These are phyloP conservation scores for human DNA, from an alignment of 2,113 vertebrate genomes.

Conservation along the genomic window DNA sequence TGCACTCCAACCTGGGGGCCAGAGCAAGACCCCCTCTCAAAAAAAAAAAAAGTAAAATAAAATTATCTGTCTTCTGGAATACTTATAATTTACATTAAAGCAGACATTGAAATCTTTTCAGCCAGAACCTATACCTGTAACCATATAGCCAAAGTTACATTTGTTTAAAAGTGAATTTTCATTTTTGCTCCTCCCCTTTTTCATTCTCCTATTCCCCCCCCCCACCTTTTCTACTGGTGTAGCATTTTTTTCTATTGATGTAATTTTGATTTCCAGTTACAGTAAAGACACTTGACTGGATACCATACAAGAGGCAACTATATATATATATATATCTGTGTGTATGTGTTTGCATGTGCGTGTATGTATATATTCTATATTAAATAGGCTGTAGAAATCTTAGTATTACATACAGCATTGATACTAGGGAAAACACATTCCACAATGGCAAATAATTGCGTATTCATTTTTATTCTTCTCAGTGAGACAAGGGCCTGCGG, in stretches of 20 bases:
- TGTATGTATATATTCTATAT: neutral
- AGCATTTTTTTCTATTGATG: neutral
- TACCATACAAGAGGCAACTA: neutral
- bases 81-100: neutral
- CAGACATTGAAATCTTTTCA: neutral
- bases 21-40: too few relatives aligned
- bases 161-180: neutral
- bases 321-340: neutral
- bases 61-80: neutral
- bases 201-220: neutral
- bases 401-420: neutral
- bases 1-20: too few relatives aligned
- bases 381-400: neutral
- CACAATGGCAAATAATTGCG: neutral
- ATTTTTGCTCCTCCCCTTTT: neutral
- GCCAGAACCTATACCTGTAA: neutral
- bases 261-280: neutral
- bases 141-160: neutral
- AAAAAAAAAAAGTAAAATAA: neutral
- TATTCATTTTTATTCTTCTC: neutral
- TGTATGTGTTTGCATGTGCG: too few relatives aligned
- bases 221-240: neutral
- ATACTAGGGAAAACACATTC: conserved; percentile 6
- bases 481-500: neutral
- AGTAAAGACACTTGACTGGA: neutral